Percentiles rank a stretch among this genome's conserved stretches.
Evolutionary conservation across 2,797 vertebrate genomes (phyloP).

Genomic region (Tauraco hartlaubi): DNA sequence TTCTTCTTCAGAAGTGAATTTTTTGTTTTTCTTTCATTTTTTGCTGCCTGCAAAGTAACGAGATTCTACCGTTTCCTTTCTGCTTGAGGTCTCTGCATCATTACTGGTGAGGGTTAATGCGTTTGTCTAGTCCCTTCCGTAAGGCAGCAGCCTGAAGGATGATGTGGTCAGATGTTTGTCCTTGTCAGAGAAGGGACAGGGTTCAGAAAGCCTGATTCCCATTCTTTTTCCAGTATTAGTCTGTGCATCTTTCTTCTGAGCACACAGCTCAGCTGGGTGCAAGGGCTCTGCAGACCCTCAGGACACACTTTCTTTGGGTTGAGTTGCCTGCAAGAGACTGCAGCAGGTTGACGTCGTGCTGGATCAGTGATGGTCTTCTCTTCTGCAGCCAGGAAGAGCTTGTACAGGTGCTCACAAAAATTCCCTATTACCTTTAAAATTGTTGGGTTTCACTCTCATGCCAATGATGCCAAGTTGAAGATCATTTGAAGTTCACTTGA

Average conservation of each 20-base stretch:
- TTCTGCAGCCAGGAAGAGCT: not conserved
- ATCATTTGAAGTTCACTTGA: not conserved
- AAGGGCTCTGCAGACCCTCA: not conserved
- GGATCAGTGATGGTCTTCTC: not conserved
- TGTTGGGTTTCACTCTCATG: not conserved
- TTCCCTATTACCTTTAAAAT: not conserved
- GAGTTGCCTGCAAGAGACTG: not conserved
- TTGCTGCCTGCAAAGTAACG: not conserved
- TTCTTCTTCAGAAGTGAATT: not conserved
- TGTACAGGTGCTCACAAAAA: accelerated
- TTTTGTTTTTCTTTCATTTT: not conserved
- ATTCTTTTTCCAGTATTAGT: not conserved
- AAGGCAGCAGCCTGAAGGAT: not conserved
- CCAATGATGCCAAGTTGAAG: not conserved
- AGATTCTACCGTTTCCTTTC: not conserved
- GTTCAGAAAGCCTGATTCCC: not conserved
- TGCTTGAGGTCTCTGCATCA: not conserved
- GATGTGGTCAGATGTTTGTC: not conserved
- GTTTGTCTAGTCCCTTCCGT: accelerated
- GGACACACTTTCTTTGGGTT: not conserved
- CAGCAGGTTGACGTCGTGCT: not conserved
- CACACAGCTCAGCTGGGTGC: not conserved
- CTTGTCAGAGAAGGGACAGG: not conserved
- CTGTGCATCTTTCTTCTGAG: not conserved
- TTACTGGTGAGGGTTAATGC: not conserved